Base-by-base conservation (phyloP, 2,113 vertebrate species). In the Psammodynastes pulverulentus region DNA sequence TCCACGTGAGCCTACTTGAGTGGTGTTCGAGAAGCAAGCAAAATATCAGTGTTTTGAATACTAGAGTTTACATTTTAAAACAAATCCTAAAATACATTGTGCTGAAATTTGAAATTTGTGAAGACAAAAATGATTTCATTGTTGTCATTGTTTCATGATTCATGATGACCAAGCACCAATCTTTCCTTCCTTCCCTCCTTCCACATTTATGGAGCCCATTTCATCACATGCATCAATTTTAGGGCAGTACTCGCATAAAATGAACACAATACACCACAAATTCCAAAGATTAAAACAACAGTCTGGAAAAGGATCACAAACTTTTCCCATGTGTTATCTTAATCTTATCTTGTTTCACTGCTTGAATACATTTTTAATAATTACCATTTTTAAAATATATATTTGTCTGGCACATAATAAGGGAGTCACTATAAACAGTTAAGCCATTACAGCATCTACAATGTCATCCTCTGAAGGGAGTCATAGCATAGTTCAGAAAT, bases 11-110 rank as follows among this genome's bases (percentile, higher is more conserved):
- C 26, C n/a, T 19, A 99, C 96, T 95, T 99, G 97, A 99, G 99
- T 79, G 99, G 99, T 0, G 98, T 99, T 94, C 97, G 99, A 96
- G 99, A 99, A 97, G 99, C 99, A 0, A 99, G 99, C 97, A 99
- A 99, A 97, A 99, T 99, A 95, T 97, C 99, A 84, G 98, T 98
- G 17, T 98, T 98, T 95, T 99, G 96, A 98, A 93, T 86, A 92
- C 43, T 34, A 48, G 89, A 89, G 92, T 95, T 94, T 90, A 94
- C 95, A 93, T 96, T 96, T 93, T 15, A 39, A 92, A 93, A 89
- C 84, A 94, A 89, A 84, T 94, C 92, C 93, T n/a, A n/a, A 94
- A 91, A 52, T 90, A 91, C 1, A 0, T 93, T 95, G 95, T 95
- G 95, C 96, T 95, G 87, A 86, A 93, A n/a, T n/a, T n/a, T n/a